A percentile compares a stretch with the other conserved stretches of the same genome.
These are phyloP conservation scores for Caenorhabditis angaria DNA, from an alignment of 2,888 invertebrate genomes.

Conservation along the genomic window DNA sequence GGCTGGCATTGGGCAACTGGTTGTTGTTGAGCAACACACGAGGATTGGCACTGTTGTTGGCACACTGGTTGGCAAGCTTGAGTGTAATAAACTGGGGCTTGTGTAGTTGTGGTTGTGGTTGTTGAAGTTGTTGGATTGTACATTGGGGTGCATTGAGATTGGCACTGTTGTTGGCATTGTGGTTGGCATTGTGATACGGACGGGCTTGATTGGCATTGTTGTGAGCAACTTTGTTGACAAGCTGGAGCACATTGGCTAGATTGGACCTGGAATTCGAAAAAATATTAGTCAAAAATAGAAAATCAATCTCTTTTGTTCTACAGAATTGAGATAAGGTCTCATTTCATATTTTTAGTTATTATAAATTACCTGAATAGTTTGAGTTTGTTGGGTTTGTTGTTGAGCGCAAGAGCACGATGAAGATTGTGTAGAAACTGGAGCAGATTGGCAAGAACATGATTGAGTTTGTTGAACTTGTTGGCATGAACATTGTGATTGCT, in stretches of 20 bases:
- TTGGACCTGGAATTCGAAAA: constrained; percentile 38
- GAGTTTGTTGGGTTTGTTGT: constrained; percentile 42
- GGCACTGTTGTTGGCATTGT: constrained; percentile 47
- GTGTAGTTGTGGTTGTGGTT: constrained; percentile 35
- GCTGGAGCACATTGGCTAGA: constrained; percentile 51
- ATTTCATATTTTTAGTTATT: background rate
- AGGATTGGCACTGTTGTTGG: constrained; percentile 38
- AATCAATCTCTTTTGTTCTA: no score
- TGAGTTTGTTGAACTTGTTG: constrained; percentile 43
- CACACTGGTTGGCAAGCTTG: constrained; percentile 24
- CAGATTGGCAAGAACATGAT: constrained; percentile 53
- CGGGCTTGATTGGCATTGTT: constrained; percentile 35
- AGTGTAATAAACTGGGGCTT: constrained; percentile 18
- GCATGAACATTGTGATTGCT: constrained; percentile 48
- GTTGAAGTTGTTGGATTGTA: constrained; percentile 31
- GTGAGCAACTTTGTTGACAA: constrained; percentile 46
- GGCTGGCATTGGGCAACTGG: constrained; percentile 48
- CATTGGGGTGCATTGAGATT: constrained; percentile 33
- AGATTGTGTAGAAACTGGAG: constrained; percentile 41
- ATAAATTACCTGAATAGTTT: constrained; percentile 36
- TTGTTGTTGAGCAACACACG: constrained; percentile 30
- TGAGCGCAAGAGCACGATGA: constrained; percentile 49
- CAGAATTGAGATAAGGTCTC: background rate
- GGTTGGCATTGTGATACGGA: constrained; percentile 43
- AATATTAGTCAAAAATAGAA: no score